phyloP scores from a whole-genome alignment of 2,797 vertebrate genomes.

The Percopsis omiscomaycus region DNA sequence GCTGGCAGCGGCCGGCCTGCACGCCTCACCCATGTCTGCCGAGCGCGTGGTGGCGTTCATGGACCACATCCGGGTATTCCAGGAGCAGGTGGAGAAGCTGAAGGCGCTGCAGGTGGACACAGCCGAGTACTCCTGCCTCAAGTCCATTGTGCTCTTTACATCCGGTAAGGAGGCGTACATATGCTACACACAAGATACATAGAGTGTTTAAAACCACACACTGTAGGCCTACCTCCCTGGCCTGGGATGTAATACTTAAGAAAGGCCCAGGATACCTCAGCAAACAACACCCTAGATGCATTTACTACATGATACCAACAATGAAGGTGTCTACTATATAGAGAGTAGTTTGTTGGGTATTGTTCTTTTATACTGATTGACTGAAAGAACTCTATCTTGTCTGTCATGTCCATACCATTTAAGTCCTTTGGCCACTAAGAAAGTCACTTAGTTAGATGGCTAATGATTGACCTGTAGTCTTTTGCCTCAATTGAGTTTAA shows the following conservation, averaged over 20 bases:
- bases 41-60: constrained; percentile 88
- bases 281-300: too few species aligned
- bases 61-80: constrained; percentile 89
- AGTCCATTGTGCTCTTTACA: constrained; percentile 86
- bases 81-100: constrained; percentile 90
- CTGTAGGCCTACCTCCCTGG: too few species aligned
- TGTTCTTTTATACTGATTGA: background rate
- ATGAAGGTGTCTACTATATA: background rate
- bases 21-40: constrained; percentile 85
- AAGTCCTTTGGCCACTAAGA: background rate
- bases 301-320: too few species aligned
- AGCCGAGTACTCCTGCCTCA: constrained; percentile 86
- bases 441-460: background rate
- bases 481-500: constrained; percentile 40
- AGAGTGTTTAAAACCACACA: too few species aligned
- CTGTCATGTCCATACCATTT: background rate
- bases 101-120: constrained; percentile 86
- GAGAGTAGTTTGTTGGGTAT: background rate
- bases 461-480: constrained; percentile 39
- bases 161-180: constrained; percentile 75
- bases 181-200: background rate
- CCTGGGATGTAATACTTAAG: too few species aligned
- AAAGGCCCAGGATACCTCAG: too few species aligned
- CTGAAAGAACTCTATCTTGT: background rate
- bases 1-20: constrained; percentile 84